Evolutionary conservation across 2,797 vertebrate species (phyloP).

Genomic region (Pseudochromis fuscus): DNA sequence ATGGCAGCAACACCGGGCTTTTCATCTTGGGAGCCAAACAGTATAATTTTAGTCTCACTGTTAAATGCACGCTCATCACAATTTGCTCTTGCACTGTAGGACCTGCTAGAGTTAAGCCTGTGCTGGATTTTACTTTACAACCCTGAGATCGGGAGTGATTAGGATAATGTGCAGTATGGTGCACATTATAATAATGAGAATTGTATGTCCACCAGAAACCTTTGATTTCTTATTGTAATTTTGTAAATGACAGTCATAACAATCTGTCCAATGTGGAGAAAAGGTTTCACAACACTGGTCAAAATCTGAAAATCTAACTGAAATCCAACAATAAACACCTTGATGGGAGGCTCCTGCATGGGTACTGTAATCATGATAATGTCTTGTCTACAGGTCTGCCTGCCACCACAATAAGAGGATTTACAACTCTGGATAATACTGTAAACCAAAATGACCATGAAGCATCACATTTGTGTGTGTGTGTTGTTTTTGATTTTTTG

Average conservation of each 20-base stretch:
- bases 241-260: slow-evolving; percentile 5
- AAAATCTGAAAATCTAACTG: slow-evolving; percentile 12
- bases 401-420: slow-evolving; percentile 73
- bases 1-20: neutral
- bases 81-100: slow-evolving; percentile 3
- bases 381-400: slow-evolving; percentile 55
- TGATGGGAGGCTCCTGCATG: slow-evolving; percentile 9
- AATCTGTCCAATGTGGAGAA: neutral
- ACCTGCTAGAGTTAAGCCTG: slow-evolving; percentile 14
- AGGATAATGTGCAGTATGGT: slow-evolving; percentile 51
- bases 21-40: slow-evolving; percentile 1
- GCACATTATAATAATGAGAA: slow-evolving; percentile 54
- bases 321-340: slow-evolving; percentile 14
- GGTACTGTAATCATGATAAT: slow-evolving; percentile 69
- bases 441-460: slow-evolving; percentile 49
- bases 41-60: slow-evolving; percentile 1
- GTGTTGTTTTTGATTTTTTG: slow-evolving; percentile 1
- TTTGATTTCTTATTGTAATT: neutral
- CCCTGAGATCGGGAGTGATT: slow-evolving; percentile 46
- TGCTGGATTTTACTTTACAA: slow-evolving; percentile 34
- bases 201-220: slow-evolving; percentile 17
- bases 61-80: slow-evolving; percentile 24
- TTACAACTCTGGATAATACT: slow-evolving; percentile 56
- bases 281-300: slow-evolving; percentile 11
- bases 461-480: slow-evolving; percentile 8